Conservation (phyloP, 2,797 vertebrate species). For the Xenops minutus region DNA sequence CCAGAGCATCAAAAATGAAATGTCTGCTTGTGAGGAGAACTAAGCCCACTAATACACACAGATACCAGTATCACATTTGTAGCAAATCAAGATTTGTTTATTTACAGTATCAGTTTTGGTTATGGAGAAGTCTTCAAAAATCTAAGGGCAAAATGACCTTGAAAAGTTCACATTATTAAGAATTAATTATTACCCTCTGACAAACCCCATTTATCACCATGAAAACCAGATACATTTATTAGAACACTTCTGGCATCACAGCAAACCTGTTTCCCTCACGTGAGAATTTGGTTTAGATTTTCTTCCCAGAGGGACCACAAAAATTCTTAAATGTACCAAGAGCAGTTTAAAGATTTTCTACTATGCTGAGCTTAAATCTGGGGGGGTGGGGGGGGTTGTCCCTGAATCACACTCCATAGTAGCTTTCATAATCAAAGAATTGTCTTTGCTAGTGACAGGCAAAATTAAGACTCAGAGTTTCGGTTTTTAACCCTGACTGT, state of each 20-base stretch:
- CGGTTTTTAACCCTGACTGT: background rate
- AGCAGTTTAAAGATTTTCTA: background rate
- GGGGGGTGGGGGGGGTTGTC: background rate
- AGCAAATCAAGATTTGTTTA: background rate
- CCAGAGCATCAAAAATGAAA: background rate
- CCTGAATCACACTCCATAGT: background rate
- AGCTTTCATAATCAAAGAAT: background rate
- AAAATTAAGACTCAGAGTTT: conserved; percentile 10
- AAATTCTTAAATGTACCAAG: background rate
- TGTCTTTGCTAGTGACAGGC: background rate
- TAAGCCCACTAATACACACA: background rate
- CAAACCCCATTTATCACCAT: conserved; percentile 38
- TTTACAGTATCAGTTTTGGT: background rate
- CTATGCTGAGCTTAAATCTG: background rate
- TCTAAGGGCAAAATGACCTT: conserved; percentile 28
- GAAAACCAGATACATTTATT: conserved; percentile 50
- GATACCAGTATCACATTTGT: background rate
- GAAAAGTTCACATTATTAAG: conserved; percentile 23
- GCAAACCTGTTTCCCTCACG: background rate
- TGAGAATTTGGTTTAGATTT: conserved; percentile 9
- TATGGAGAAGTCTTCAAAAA: background rate
- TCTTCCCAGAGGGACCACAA: background rate
- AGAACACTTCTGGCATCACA: background rate
- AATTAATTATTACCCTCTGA: conserved; percentile 47
- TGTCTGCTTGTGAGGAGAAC: background rate